These are phyloP conservation scores for Lineus longissimus DNA, from an alignment of 1,140 invertebrate genomes.

Conservation along the genomic window DNA sequence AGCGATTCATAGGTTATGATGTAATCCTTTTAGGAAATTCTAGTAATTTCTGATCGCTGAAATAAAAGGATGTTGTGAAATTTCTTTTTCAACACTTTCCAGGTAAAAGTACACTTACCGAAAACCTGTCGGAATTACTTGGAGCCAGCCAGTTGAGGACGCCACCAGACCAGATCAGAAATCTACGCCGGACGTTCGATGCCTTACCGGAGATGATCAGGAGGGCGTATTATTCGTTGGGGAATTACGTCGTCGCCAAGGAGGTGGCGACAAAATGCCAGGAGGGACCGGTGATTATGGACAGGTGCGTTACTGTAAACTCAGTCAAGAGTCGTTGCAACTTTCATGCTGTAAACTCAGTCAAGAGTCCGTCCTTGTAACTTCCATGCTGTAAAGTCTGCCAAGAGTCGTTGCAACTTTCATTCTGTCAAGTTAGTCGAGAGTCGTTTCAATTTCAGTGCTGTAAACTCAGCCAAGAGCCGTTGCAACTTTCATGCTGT, in stretches of 20 bases:
- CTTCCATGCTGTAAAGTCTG: too few species aligned
- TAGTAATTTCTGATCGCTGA: too few species aligned
- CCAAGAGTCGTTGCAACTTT: too few species aligned
- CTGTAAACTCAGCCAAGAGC: too few species aligned
- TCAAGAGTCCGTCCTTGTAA: too few species aligned
- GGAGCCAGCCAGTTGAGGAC: slow-evolving; percentile 25
- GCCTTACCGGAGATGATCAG: slow-evolving; percentile 33
- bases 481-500: background rate
- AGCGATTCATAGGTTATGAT: too few species aligned
- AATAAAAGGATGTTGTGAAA: too few species aligned
- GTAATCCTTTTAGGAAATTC: too few species aligned
- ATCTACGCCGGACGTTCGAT: slow-evolving; percentile 30
- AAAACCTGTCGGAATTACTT: slow-evolving; percentile 27
- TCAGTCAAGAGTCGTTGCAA: too few species aligned
- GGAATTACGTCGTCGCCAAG: slow-evolving; percentile 38
- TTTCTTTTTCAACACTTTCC: background rate
- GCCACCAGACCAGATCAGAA: slow-evolving; percentile 25
- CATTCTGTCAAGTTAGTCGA: too few species aligned
- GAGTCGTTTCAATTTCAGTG: too few species aligned
- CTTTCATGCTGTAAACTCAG: too few species aligned
- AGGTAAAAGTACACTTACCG: slow-evolving; percentile 39
- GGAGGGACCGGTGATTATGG: slow-evolving; percentile 33
- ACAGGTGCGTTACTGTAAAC: slow-evolving; percentile 33
- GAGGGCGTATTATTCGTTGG: slow-evolving; percentile 34
- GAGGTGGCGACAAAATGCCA: slow-evolving; percentile 31